Base-by-base conservation (phyloP, 2,797 vertebrate genomes). In the Pseudochromis fuscus region DNA sequence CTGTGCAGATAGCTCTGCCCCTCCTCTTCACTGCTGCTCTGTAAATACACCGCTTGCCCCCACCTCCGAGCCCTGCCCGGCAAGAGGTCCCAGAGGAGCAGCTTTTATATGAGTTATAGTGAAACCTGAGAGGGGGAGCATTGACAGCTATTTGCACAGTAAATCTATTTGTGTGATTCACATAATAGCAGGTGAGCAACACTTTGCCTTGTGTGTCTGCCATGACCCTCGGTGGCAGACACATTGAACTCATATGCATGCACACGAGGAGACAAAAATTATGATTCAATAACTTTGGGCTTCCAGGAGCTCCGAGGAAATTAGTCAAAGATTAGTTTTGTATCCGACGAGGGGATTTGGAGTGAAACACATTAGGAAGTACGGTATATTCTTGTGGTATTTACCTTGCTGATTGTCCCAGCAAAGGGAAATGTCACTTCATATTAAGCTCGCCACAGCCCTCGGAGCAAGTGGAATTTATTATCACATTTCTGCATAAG, bases 401-500 rank as follows among this genome's bases (percentile, higher is more conserved):
- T 85, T 84, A 88, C 69, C 70, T 87, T 72, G 18, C 46, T 81
- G 63, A 60, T 73, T 76, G 72, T 77, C 60, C 42, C 61, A 46
- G 61, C 51, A 49, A 75, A 87, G 50, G 45, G 35, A 75, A 79
- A 80, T 76, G 87, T 72, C 77, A 74, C 70, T 76, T 84, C 53
- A 76, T 69, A 77, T 88, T 83, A 79, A 52, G 59, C 80, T 84
- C 67, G 57, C 60, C 53, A 35, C 49, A 63, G 59, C 67, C 61
- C 77, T 87, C 19, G 27, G 56, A 83, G 87, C 67, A 16, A 79
- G 62, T 35, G 7, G 75, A 87, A 85, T 85, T 70, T 74, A 82
- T 89, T 87, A 81, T 67, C 67, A 67, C 76, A 79, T 64, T 73
- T 80, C 67, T 75, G 77, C 75, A 81, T 81, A 76, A 81, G 62